A percentile compares a stretch with the other conserved stretches of the same genome.
Conservation (phyloP, 2,797 vertebrate species). For the Astyanax mexicanus region DNA sequence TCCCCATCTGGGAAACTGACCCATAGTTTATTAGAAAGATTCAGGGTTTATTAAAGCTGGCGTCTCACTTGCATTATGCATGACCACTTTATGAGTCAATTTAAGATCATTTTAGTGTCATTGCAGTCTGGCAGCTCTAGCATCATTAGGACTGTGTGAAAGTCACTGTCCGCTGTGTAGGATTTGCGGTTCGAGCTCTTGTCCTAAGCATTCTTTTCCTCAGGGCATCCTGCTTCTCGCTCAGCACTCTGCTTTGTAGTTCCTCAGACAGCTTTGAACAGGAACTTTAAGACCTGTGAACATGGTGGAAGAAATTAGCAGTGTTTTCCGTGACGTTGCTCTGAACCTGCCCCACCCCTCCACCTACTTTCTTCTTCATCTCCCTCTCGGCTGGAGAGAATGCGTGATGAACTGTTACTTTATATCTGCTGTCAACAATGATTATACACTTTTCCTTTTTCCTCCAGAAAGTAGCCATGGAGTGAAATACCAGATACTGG, state of each 20-base stretch:
- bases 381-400: neutral
- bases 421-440: neutral
- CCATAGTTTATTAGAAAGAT: too few species aligned
- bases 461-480: neutral
- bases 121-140: neutral
- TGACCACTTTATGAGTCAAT: neutral
- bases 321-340: constrained; percentile 52
- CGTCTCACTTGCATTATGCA: neutral
- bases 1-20: too few species aligned
- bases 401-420: neutral
- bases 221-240: constrained; percentile 7
- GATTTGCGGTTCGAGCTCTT: neutral
- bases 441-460: neutral
- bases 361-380: neutral
- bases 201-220: constrained; percentile 11
- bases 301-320: constrained; percentile 52
- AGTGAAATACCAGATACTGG: neutral
- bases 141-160: too few species aligned
- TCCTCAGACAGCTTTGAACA: constrained; percentile 17
- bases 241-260: neutral
- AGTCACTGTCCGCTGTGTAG: neutral
- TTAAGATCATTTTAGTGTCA: neutral
- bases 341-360: neutral
- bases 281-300: constrained; percentile 35
- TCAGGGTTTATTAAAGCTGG: too few species aligned